Conservation (phyloP, 2,113 vertebrate genomes). For the Thermophis baileyi region DNA sequence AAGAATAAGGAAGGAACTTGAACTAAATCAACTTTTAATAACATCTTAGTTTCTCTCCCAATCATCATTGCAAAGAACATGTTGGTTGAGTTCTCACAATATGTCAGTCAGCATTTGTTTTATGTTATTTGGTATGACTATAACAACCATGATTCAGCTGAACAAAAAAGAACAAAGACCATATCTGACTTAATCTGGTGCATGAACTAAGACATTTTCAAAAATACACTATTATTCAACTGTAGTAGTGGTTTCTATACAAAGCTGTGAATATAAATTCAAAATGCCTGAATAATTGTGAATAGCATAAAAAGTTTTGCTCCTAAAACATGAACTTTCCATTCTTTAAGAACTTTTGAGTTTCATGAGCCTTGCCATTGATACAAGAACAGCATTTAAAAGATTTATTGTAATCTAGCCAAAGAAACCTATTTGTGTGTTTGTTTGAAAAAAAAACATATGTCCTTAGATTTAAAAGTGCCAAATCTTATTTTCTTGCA, state of each 20-base stretch:
- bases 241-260: neutral
- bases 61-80: neutral
- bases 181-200: neutral
- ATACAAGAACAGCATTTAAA: neutral
- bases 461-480: neutral
- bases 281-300: slow-evolving; percentile 9
- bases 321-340: neutral
- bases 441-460: neutral
- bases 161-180: neutral
- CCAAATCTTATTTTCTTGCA: neutral
- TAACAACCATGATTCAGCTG: neutral
- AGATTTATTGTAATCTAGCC: neutral
- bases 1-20: neutral
- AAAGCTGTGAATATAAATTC: slow-evolving; percentile 19
- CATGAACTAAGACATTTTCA: neutral
- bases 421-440: fast-evolving
- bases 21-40: neutral
- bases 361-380: neutral
- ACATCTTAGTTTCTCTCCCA: neutral
- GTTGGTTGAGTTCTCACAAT: neutral
- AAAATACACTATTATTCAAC: neutral
- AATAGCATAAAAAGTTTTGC: slow-evolving; percentile 26
- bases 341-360: fast-evolving
- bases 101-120: neutral
- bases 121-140: neutral